These are phyloP conservation scores for Tenthredo distinguenda DNA, from an alignment of 2,888 invertebrate species.

Conservation along the genomic window DNA sequence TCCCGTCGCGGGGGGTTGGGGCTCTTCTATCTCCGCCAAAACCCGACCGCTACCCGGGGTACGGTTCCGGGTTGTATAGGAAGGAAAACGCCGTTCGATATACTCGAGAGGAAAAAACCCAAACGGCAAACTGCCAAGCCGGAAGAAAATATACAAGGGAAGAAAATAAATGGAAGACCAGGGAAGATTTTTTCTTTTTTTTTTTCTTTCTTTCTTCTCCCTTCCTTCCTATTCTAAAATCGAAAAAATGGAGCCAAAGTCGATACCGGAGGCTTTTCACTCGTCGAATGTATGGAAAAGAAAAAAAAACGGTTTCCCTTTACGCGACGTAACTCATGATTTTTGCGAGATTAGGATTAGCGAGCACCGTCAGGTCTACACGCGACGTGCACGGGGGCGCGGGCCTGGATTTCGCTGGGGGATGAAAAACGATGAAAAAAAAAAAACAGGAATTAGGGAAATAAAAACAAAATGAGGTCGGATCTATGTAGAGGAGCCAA, in stretches of 20 bases:
- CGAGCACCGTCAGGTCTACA: too few species aligned
- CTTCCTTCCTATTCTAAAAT: too few species aligned
- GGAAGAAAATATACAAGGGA: background rate
- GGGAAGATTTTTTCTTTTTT: background rate
- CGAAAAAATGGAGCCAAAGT: too few species aligned
- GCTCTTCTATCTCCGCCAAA: background rate
- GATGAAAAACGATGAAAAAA: background rate
- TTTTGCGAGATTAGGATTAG: background rate
- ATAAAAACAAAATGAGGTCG: background rate
- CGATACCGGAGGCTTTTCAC: too few species aligned
- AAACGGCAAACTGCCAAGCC: too few species aligned
- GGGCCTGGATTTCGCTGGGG: background rate
- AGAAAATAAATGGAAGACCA: background rate
- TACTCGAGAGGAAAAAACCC: background rate
- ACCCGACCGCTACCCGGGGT: background rate
- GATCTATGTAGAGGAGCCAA: constrained; percentile 26
- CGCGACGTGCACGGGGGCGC: too few species aligned
- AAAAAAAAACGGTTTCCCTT: too few species aligned
- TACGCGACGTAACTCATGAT: background rate
- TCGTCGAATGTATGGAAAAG: too few species aligned
- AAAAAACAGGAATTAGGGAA: background rate
- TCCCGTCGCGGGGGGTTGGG: background rate
- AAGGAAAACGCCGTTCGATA: background rate
- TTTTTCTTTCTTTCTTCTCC: background rate
- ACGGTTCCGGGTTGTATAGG: background rate